Evolutionary conservation across 2,113 vertebrate genomes (phyloP).

Genomic region (Copsychus sechellarum): DNA sequence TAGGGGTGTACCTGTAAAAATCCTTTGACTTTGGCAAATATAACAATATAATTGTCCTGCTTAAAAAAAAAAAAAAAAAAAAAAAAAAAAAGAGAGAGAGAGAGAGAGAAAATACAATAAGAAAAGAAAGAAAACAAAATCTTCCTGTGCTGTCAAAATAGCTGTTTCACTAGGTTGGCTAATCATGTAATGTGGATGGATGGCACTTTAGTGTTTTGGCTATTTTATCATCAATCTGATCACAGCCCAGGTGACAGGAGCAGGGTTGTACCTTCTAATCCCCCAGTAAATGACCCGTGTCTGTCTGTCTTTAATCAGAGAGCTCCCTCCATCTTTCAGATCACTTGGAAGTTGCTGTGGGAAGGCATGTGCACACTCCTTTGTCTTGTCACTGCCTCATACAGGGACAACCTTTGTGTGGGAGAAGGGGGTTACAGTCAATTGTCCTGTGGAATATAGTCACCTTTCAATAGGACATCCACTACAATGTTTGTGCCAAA

Average conservation of each 20-base stretch:
- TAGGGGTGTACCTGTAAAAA: neutral
- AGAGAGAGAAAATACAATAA: neutral
- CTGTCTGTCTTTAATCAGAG: neutral
- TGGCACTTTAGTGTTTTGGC: neutral
- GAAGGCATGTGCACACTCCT: neutral
- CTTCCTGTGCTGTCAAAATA: neutral
- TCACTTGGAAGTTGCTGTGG: neutral
- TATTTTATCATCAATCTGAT: constrained; percentile 11
- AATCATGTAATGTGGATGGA: neutral
- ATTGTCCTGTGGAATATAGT: neutral
- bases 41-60: neutral
- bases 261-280: neutral
- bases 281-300: neutral
- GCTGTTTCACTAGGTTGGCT: neutral
- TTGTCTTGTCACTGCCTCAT: neutral
- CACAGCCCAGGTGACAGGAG: neutral
- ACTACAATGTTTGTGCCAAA: neutral
- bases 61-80: neutral
- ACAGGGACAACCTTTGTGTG: neutral
- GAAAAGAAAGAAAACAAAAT: neutral
- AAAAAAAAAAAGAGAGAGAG: too few relatives aligned
- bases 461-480: neutral
- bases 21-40: neutral
- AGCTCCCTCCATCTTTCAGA: neutral
- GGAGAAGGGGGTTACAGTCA: neutral